Conservation (phyloP, 2,113 vertebrate species). For the Archocentrus centrarchus region DNA sequence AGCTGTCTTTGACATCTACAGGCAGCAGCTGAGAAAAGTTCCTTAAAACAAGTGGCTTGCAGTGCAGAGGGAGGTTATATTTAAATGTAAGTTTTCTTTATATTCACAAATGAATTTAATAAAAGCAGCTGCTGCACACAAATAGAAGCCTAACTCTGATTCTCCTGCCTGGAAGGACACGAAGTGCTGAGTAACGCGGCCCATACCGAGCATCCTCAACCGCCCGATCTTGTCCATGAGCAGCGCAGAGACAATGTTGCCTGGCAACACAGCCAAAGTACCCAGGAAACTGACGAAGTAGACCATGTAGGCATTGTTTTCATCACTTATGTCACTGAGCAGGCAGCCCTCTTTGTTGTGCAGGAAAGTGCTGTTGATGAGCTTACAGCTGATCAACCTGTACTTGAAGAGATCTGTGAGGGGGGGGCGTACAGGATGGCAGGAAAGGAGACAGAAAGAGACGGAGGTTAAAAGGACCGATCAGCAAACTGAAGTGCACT, state of each 20-base stretch:
- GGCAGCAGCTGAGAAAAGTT: background rate
- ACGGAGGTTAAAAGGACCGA: background rate
- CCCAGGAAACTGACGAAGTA: conserved; percentile 98
- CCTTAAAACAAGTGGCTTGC: background rate
- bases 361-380: conserved; percentile 95
- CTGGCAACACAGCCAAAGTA: conserved; percentile 93
- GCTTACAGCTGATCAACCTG: conserved; percentile 89
- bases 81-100: accelerated
- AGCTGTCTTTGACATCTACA: background rate
- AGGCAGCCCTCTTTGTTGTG: conserved; percentile 98
- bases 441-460: background rate
- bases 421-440: background rate
- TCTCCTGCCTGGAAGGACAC: background rate
- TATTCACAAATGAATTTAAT: background rate
- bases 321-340: conserved; percentile 90
- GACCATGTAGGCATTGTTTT: conserved; percentile 98
- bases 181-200: background rate
- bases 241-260: conserved; percentile 95
- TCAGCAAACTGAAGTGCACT: background rate
- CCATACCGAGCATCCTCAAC: conserved; percentile 92
- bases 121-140: background rate
- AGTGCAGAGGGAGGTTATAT: background rate
- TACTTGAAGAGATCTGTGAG: conserved; percentile 93
- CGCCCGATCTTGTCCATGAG: conserved; percentile 99
- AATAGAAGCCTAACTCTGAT: accelerated